Base-by-base conservation (phyloP, 2,113 vertebrate genomes). In the Columba livia region DNA sequence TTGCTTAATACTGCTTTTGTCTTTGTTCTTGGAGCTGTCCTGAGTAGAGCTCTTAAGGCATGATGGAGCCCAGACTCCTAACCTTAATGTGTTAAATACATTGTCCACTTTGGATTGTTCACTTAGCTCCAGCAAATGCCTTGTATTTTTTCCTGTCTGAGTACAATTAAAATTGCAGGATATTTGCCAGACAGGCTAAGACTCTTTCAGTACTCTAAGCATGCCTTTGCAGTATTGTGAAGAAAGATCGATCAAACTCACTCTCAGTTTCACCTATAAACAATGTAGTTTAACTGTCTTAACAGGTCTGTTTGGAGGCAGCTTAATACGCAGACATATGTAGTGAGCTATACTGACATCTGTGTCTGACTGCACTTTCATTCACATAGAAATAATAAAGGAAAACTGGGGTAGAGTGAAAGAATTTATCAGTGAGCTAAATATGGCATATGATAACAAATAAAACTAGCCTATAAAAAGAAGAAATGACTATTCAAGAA, bases 161-260 rank as follows among this genome's bases (percentile, higher is more conserved):
- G 73, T 54, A 86, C 79, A 92, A 90, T 92, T 94, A 92, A 94
- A 95, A 93, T 53, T 32, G 72, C 85, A 91, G 94, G 92, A 90
- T 93, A 96, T 92, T 91, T 94, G 56, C 90, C 93, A 92, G 91
- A 91, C 64, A n/a, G 61, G 38, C 75, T 91, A 48, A 74, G 90
- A 36, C 53, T 80, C 72, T 85, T 92, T 86, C 94, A 85, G 36
- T 62, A 54, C 87, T 81, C 48, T 36, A 82, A 65, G 83, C 78
- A 82, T 65, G 70, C 57, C 61, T 69, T 62, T 85, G 38, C 82
- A 65, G 38, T 26, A 57, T 29, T 71, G 56, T 62, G 57, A 69
- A 57, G 47, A 73, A 80, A 25, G 13, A 90, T 44, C 62, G 91
- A 58, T 47, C 72, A 86, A 83, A 57, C 53, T 74, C 16, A 28